Conservation (phyloP, 92 coral and sea anemone genomes). For the Epizoanthus scotinus region DNA sequence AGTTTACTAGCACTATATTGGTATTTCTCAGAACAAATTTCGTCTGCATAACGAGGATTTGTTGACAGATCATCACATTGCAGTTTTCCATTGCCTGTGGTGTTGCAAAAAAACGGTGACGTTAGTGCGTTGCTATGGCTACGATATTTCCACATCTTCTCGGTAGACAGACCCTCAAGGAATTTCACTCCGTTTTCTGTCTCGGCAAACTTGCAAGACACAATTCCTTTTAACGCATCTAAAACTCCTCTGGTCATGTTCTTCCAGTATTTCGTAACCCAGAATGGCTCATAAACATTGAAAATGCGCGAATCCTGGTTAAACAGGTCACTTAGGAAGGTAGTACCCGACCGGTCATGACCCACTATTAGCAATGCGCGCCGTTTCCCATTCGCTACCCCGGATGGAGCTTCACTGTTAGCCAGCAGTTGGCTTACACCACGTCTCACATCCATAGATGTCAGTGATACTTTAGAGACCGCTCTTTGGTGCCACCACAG, state of each 20-base stretch:
- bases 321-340: slow-evolving; percentile 63
- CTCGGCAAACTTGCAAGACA: slow-evolving; percentile 54
- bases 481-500: neutral
- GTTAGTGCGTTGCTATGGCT: slow-evolving; percentile 39
- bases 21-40: slow-evolving; percentile 24
- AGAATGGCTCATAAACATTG: slow-evolving; percentile 73
- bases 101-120: slow-evolving; percentile 50
- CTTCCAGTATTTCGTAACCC: slow-evolving; percentile 47
- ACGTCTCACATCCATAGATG: neutral
- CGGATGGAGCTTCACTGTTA: neutral
- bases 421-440: neutral
- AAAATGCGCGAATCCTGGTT: slow-evolving; percentile 61
- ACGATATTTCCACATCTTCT: slow-evolving; percentile 20
- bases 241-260: slow-evolving; percentile 16
- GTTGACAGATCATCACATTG: slow-evolving; percentile 21
- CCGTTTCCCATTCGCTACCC: slow-evolving; percentile 7
- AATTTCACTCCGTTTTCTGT: slow-evolving; percentile 49
- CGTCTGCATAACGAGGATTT: slow-evolving; percentile 27
- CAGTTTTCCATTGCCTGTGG: neutral
- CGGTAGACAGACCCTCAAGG: slow-evolving; percentile 23
- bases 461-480: neutral
- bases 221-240: slow-evolving; percentile 31
- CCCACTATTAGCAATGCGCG: slow-evolving; percentile 57
- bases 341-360: slow-evolving; percentile 74
- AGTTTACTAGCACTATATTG: slow-evolving; percentile 54